Evolutionary conservation across 2,113 vertebrate species (phyloP).

Genomic region (Pao palembangensis): DNA sequence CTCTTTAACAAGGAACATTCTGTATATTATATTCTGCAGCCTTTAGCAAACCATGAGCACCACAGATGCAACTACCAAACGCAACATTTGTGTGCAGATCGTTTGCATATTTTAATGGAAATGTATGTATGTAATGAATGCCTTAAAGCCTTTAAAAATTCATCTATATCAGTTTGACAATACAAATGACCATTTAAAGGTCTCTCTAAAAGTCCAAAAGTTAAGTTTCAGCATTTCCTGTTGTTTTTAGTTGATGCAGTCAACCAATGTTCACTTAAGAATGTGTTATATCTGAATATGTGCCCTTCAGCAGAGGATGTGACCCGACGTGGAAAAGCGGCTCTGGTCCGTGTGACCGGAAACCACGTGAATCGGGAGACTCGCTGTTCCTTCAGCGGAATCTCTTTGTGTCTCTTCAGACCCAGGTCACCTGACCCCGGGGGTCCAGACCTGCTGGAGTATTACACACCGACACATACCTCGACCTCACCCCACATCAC

Average conservation of each 20-base stretch:
- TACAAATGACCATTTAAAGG: neutral
- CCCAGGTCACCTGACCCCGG: conserved; percentile 43
- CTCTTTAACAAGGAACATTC: no score
- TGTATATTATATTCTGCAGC: no score
- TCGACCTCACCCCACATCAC: conserved; percentile 8
- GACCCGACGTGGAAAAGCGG: conserved; percentile 20
- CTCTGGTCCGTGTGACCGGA: conserved; percentile 28
- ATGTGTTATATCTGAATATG: neutral
- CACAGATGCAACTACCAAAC: no score
- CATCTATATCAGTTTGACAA: no score
- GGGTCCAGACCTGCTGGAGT: conserved; percentile 21
- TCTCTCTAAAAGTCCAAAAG: neutral
- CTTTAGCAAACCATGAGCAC: no score
- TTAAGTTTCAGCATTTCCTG: neutral
- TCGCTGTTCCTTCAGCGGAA: conserved; percentile 15
- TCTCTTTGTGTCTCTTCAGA: conserved; percentile 32
- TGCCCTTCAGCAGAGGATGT: neutral
- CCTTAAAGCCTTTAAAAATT: no score
- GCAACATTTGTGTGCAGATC: no score
- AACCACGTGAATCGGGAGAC: conserved; percentile 47
- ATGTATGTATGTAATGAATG: no score
- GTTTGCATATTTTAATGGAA: no score
- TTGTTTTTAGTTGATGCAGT: neutral
- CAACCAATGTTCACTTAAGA: neutral
- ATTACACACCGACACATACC: conserved; percentile 35